Conservation (phyloP, 1,140 invertebrate genomes). For the Radopholus similis region DNA sequence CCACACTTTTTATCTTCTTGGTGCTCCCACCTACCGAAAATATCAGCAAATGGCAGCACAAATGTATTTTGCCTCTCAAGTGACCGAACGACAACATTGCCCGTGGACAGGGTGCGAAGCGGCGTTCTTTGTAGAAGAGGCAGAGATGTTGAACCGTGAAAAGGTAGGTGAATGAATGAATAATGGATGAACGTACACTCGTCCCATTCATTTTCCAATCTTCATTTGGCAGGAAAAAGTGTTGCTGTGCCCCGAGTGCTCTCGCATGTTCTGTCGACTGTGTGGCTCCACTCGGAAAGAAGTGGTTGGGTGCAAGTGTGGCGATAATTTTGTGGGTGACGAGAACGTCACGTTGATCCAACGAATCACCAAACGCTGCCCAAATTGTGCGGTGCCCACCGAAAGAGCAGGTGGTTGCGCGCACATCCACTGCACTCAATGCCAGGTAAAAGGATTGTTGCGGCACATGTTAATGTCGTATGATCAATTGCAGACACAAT, state of each 20-base stretch:
- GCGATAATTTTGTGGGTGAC: not conserved
- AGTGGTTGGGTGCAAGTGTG: not conserved
- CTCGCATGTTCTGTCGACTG: constrained; percentile 25
- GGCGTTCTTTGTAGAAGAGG: constrained; percentile 26
- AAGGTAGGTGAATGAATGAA: not conserved
- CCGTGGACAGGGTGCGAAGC: constrained; percentile 30
- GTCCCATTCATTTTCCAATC: not conserved
- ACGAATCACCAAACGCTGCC: constrained; percentile 25
- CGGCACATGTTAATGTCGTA: not conserved
- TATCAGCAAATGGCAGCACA: constrained; percentile 27
- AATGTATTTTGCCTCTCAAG: constrained; percentile 24
- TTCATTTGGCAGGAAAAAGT: no score
- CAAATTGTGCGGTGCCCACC: constrained; percentile 25
- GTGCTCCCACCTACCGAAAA: constrained; percentile 19
- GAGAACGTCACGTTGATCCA: constrained; percentile 13
- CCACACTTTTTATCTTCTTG: constrained; percentile 40
- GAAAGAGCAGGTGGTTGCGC: constrained; percentile 34
- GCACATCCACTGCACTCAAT: constrained; percentile 37
- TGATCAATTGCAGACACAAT: constrained; percentile 1
- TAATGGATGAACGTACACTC: not conserved
- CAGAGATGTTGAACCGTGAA: constrained; percentile 12
- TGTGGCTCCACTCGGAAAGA: not conserved
- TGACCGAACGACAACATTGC: constrained; percentile 28
- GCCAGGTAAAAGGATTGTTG: no score
- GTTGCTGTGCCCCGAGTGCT: constrained; percentile 31